Percentiles rank a stretch among this genome's conserved stretches.
These are phyloP conservation scores for Formicarius rufipectus DNA, from an alignment of 2,113 vertebrate species.

Conservation along the genomic window DNA sequence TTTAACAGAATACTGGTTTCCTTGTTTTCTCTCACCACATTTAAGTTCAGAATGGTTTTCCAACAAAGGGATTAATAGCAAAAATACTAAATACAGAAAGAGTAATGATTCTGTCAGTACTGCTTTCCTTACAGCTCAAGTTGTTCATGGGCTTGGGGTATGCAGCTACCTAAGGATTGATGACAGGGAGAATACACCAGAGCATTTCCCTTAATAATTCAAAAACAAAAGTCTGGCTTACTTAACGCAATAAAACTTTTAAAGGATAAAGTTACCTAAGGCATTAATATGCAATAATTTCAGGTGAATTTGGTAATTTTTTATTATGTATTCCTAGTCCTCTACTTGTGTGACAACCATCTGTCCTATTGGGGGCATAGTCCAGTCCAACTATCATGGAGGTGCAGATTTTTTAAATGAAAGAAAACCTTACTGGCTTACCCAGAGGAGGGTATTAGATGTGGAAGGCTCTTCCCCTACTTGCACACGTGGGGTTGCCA, in stretches of 20 bases:
- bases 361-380: neutral
- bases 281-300: neutral
- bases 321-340: neutral
- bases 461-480: neutral
- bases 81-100: neutral
- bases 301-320: neutral
- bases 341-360: neutral
- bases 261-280: neutral
- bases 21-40: neutral
- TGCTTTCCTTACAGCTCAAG: neutral
- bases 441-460: neutral
- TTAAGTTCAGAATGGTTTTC: neutral
- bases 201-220: neutral
- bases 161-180: neutral
- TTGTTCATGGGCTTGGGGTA: neutral
- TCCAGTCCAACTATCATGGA: neutral
- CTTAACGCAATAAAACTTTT: neutral
- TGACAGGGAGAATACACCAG: neutral
- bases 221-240: neutral
- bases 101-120: neutral
- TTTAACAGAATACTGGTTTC: neutral
- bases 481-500: accelerated
- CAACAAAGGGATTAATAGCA: neutral
- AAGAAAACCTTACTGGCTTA: neutral
- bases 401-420: neutral